Conservation (phyloP, 2,888 invertebrate genomes). For the Sussaba pulchella region DNA sequence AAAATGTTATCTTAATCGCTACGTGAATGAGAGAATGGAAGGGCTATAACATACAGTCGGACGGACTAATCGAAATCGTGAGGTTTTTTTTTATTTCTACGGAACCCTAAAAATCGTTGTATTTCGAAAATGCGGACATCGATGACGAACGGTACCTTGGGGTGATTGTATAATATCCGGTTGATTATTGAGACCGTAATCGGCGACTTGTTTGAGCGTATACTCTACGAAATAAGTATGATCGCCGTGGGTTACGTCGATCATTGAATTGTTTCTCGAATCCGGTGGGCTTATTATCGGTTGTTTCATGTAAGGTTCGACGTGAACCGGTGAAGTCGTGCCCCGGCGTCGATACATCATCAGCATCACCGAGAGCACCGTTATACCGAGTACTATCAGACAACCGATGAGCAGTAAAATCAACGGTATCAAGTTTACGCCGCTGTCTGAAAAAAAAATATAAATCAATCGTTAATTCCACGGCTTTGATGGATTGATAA, state of each 20-base stretch:
- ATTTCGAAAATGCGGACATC: neutral
- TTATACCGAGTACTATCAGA: constrained; percentile 88
- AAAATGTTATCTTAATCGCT: no score
- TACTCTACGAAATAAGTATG: constrained; percentile 94
- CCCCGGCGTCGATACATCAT: constrained; percentile 88
- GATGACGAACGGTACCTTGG: constrained; percentile 80
- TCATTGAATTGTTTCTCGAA: constrained; percentile 86
- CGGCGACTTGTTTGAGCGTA: constrained; percentile 88
- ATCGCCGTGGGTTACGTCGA: constrained; percentile 92
- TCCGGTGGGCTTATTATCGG: constrained; percentile 83
- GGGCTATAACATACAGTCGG: no score
- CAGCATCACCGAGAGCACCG: constrained; percentile 88
- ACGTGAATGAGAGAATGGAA: no score
- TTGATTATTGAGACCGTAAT: constrained; percentile 85
- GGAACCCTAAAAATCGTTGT: no score
- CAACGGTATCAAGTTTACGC: constrained; percentile 90
- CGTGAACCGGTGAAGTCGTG: constrained; percentile 82
- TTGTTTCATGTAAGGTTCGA: constrained; percentile 83
- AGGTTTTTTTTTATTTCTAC: no score
- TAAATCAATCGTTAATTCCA: neutral
- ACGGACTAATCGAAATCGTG: no score
- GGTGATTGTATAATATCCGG: constrained; percentile 94
- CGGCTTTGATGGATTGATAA: no score
- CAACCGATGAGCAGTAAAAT: constrained; percentile 89
- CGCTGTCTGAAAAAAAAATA: constrained; percentile 85